Evolutionary conservation across 1,140 invertebrate species (phyloP).

Genomic region (Ridgeia piscesae): DNA sequence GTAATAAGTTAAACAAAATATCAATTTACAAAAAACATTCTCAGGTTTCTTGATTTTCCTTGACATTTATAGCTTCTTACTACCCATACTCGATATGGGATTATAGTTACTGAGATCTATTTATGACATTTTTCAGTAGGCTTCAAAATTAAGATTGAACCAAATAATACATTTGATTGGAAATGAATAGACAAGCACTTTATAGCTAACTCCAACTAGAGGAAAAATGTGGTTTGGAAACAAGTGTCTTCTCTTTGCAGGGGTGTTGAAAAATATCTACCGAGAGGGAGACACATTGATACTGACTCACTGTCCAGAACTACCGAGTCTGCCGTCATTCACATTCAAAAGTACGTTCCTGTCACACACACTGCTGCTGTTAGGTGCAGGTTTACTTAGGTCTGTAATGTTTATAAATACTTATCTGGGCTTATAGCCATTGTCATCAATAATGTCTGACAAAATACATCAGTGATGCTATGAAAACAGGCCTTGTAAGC

Average conservation of each 20-base stretch:
- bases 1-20: no score
- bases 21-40: not conserved
- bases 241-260: not conserved
- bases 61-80: no score
- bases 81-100: no score
- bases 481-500: no score
- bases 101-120: not conserved
- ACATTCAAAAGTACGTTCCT: slow-evolving; percentile 22
- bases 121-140: not conserved
- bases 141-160: not conserved
- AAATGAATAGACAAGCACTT: not conserved
- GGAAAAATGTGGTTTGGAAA: not conserved
- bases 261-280: slow-evolving; percentile 27
- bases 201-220: not conserved
- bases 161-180: not conserved
- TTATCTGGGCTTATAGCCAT: no score
- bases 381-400: no score
- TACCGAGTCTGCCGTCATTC: slow-evolving; percentile 25
- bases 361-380: no score
- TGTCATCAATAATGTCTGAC: no score
- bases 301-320: slow-evolving; percentile 26
- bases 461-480: no score
- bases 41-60: no score
- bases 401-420: no score
- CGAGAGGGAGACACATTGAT: slow-evolving; percentile 17